phyloP scores from a whole-genome alignment of 1,140 invertebrate genomes.

The Trichomalopsis sarcophagae region DNA sequence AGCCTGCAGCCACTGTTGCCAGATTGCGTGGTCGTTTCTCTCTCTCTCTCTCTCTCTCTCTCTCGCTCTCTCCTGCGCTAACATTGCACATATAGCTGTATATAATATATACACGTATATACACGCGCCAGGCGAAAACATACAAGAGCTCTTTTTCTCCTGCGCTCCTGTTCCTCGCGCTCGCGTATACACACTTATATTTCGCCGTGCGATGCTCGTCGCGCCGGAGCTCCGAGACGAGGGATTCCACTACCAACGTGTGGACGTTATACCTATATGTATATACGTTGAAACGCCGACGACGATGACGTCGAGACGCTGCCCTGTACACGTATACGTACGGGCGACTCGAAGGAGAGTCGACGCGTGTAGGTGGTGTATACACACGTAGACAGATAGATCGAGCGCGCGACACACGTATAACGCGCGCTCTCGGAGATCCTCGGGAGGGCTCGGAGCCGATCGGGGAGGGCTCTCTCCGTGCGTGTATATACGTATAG shows the following conservation, averaged over 20 bases:
- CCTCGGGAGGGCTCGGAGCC: background rate
- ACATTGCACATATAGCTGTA: background rate
- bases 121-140: background rate
- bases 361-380: conserved; percentile 18
- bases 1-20: conserved; percentile 72
- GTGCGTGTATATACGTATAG: too few species aligned
- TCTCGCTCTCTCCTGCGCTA: conserved; percentile 39
- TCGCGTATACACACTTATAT: background rate
- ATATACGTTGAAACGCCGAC: background rate
- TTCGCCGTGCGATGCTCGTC: background rate
- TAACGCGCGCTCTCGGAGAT: background rate
- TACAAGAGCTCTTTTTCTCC: conserved; percentile 42
- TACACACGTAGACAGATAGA: conserved; percentile 21
- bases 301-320: conserved; percentile 40
- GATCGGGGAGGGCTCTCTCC: background rate
- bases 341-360: too few species aligned
- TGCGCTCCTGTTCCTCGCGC: conserved; percentile 20
- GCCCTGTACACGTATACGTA: background rate
- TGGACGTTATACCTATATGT: background rate
- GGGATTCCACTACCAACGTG: conserved; percentile 18
- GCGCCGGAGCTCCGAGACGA: background rate
- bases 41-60: conserved; percentile 29
- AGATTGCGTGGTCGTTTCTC: conserved; percentile 64
- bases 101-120: conserved; percentile 6
- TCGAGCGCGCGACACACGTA: background rate